A percentile compares a stretch with the other conserved stretches of the same genome.
These are phyloP conservation scores for Sinhomidia bicolor DNA, from an alignment of 2,888 invertebrate species.

Conservation along the genomic window DNA sequence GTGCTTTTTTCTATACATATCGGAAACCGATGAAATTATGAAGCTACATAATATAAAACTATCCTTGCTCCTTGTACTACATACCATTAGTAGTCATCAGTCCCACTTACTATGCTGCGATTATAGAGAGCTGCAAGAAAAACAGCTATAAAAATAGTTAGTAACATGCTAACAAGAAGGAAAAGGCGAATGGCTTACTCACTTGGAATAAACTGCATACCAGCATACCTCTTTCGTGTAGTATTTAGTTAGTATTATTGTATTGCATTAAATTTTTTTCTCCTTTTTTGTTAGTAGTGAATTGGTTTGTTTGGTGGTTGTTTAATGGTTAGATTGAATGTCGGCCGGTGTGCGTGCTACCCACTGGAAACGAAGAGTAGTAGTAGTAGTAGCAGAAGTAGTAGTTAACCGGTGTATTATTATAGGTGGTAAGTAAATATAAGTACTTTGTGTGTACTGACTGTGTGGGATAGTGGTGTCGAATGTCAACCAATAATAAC, in stretches of 20 bases:
- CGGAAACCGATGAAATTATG: constrained; percentile 19
- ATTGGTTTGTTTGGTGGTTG: constrained; percentile 27
- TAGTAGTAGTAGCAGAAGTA: not conserved
- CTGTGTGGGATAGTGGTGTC: not conserved
- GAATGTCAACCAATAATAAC: constrained; percentile 33
- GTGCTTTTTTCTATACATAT: not conserved
- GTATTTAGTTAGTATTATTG: constrained; percentile 1
- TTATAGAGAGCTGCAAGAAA: not conserved
- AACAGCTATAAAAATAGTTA: not conserved
- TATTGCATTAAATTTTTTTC: not conserved
- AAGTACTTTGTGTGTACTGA: not conserved
- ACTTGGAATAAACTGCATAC: not conserved
- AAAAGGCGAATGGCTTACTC: not conserved
- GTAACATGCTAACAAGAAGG: not conserved
- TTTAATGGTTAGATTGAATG: constrained; percentile 56
- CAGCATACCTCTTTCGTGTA: not conserved
- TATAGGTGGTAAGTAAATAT: not conserved
- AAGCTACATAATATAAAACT: not conserved
- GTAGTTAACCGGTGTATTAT: not conserved
- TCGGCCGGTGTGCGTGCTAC: constrained; percentile 19
- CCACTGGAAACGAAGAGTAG: not conserved
- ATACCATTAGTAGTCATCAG: not conserved
- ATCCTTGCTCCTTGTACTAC: not conserved
- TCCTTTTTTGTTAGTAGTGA: not conserved
- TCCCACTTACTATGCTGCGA: not conserved